These are phyloP conservation scores for Nothocercus julius DNA, from an alignment of 2,113 vertebrate genomes.

Conservation along the genomic window DNA sequence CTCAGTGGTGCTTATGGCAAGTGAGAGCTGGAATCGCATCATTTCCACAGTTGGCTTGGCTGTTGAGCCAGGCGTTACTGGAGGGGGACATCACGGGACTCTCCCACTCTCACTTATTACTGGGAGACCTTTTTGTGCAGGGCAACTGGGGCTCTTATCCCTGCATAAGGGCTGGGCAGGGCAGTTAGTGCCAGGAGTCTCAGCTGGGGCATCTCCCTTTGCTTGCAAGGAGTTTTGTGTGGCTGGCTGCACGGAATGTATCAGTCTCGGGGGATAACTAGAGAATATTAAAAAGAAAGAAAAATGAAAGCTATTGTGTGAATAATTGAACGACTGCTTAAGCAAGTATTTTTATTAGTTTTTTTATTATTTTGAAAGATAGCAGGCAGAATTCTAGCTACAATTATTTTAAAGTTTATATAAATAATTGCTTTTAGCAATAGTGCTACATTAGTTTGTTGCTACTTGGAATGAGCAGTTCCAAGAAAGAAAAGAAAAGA, in stretches of 20 bases:
- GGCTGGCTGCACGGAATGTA: no score
- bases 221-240: not conserved
- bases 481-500: not conserved
- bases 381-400: not conserved
- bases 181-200: no score
- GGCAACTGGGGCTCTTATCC: not conserved
- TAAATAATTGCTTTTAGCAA: not conserved
- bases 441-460: not conserved
- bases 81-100: not conserved
- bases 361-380: not conserved
- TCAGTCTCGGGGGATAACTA: not conserved
- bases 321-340: not conserved
- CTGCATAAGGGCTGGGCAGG: no score
- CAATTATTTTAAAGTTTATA: not conserved
- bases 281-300: no score
- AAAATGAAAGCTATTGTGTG: not conserved
- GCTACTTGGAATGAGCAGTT: not conserved
- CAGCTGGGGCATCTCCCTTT: not conserved
- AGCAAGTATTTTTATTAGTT: no score
- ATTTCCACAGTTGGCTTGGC: not conserved
- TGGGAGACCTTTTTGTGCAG: accelerated
- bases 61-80: not conserved
- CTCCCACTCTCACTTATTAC: not conserved
- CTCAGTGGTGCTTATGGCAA: not conserved
- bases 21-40: not conserved